phyloP scores from a whole-genome alignment of 2,113 vertebrate species.

The Podarcis cretensis region DNA sequence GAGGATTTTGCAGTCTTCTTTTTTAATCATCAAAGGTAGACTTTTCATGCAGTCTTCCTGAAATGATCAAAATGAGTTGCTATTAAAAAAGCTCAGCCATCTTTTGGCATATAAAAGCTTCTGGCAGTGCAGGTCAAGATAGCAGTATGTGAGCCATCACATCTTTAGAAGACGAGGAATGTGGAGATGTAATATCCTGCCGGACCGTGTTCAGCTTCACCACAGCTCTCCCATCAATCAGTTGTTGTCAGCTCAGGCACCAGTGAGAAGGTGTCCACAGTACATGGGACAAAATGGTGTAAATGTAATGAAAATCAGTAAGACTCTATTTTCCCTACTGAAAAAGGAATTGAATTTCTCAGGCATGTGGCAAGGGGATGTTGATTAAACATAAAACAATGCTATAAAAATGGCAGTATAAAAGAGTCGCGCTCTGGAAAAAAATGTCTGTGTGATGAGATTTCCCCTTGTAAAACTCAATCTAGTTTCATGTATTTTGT shows the following conservation, averaged over 20 bases:
- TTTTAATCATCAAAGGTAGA: background rate
- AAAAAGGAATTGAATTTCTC: conserved; percentile 65
- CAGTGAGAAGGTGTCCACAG: background rate
- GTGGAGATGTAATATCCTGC: background rate
- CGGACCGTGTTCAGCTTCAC: background rate
- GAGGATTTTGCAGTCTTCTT: background rate
- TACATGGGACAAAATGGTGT: background rate
- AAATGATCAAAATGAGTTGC: conserved; percentile 23
- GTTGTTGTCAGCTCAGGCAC: background rate
- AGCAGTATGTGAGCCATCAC: background rate
- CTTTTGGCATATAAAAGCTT: conserved; percentile 11
- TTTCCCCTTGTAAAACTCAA: background rate
- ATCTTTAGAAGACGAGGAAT: background rate
- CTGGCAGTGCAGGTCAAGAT: conserved; percentile 7
- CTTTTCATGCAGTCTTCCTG: background rate
- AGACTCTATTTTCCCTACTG: conserved; percentile 46
- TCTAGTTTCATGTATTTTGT: background rate
- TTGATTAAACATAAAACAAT: conserved; percentile 51
- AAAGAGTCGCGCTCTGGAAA: background rate
- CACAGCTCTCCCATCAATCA: background rate
- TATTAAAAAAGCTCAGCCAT: conserved; percentile 3
- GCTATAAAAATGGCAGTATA: conserved; percentile 2
- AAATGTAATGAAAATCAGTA: conserved; percentile 56
- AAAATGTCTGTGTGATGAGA: background rate
- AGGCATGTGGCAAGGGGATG: conserved; percentile 55